phyloP scores from a whole-genome alignment of 2,888 invertebrate species.

The Thysanoteuthis rhombus region DNA sequence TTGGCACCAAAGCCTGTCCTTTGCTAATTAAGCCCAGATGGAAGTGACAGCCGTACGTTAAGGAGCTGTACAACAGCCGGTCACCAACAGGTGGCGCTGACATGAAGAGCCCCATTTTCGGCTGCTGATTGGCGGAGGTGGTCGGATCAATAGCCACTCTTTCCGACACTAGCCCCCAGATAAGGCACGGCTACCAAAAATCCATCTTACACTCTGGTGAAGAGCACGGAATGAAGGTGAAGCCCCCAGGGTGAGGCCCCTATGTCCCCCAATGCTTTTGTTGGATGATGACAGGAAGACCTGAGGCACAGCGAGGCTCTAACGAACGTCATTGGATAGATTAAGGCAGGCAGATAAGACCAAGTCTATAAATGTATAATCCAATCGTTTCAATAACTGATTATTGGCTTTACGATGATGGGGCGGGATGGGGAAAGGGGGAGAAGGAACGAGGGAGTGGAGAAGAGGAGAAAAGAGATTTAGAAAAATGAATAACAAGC shows the following conservation, averaged over 20 bases:
- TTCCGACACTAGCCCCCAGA: not conserved
- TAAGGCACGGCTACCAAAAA: not conserved
- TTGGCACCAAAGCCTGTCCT: not conserved
- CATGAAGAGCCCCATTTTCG: not conserved
- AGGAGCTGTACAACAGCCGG: not conserved
- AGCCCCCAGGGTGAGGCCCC: not conserved
- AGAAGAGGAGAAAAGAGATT: not conserved
- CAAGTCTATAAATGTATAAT: not conserved
- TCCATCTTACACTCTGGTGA: not conserved
- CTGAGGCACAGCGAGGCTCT: not conserved
- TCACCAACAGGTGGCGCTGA: not conserved
- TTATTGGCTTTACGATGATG: not conserved
- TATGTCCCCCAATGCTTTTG: not conserved
- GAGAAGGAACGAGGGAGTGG: not conserved
- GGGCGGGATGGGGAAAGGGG: not conserved
- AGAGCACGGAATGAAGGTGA: not conserved
- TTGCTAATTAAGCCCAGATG: constrained; percentile 12
- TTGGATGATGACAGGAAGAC: not conserved
- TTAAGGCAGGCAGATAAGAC: not conserved
- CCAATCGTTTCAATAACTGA: not conserved
- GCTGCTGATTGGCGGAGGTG: not conserved
- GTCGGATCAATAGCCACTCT: not conserved
- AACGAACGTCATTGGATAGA: not conserved
- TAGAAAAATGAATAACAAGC: not conserved
- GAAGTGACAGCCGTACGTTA: not conserved